A percentile compares a stretch with the other conserved stretches of the same genome.
Evolutionary conservation across 2,888 invertebrate species (phyloP).

Genomic region (Mimumesa dahlbomi): DNA sequence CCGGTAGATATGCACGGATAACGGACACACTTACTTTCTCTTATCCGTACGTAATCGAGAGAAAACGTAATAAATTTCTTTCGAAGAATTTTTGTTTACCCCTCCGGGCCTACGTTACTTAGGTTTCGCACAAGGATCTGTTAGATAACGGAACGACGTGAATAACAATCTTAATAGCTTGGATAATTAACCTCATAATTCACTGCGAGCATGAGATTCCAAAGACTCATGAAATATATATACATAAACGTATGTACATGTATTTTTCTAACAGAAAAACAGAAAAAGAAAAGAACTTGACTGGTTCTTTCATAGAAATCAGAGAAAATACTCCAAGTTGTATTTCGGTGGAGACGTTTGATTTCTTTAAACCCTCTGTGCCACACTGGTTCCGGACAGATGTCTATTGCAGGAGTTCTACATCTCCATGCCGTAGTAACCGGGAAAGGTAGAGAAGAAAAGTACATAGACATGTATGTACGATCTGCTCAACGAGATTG

Average conservation of each 20-base stretch:
- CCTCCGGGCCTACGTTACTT: too few species aligned
- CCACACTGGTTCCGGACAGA: constrained; percentile 34
- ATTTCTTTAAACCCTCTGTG: constrained; percentile 26
- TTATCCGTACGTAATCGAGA: not conserved
- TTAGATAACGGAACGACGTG: too few species aligned
- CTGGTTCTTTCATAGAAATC: constrained; percentile 28
- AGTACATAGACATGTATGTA: constrained; percentile 25
- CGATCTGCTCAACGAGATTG: constrained; percentile 51
- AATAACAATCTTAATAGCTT: too few species aligned
- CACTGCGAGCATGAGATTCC: too few species aligned
- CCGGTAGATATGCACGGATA: constrained; percentile 21
- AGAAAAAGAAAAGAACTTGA: too few species aligned
- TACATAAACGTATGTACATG: too few species aligned
- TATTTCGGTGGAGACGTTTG: constrained; percentile 22
- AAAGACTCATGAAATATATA: too few species aligned
- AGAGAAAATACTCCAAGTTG: constrained; percentile 41
- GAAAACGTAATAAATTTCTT: constrained; percentile 1
- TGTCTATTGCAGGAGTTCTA: constrained; percentile 42
- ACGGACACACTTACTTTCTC: constrained; percentile 6
- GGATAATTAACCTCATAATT: too few species aligned
- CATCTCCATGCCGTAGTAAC: constrained; percentile 40
- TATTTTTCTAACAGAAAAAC: too few species aligned
- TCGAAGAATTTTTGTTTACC: too few species aligned
- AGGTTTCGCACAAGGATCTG: too few species aligned
- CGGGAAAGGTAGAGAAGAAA: constrained; percentile 14